phyloP scores from a whole-genome alignment of 2,888 invertebrate genomes.

The Plusia festucae region DNA sequence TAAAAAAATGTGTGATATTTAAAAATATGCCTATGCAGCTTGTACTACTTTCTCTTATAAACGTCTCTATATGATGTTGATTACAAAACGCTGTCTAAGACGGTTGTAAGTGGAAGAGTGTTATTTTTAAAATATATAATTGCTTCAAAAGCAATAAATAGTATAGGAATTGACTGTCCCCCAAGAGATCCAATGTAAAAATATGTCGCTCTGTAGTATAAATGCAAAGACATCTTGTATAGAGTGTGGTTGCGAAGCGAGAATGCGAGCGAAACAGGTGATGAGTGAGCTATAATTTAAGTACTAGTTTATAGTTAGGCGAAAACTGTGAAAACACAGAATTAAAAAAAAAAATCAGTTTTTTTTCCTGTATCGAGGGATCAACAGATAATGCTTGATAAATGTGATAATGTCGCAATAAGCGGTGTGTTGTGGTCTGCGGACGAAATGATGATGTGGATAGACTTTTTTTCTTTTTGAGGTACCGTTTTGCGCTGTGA shows the following conservation, averaged over 20 bases:
- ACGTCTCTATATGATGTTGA: constrained; percentile 32
- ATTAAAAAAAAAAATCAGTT: constrained; percentile 75
- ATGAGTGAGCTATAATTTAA: constrained; percentile 76
- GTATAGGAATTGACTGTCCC: constrained; percentile 85
- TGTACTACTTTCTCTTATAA: constrained; percentile 61
- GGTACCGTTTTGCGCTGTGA: constrained; percentile 60
- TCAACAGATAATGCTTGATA: constrained; percentile 77
- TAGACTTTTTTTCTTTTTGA: constrained; percentile 60
- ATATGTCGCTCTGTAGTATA: constrained; percentile 80
- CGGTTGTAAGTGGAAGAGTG: constrained; percentile 56
- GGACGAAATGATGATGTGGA: constrained; percentile 67
- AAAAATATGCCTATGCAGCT: constrained; percentile 78
- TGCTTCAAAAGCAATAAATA: constrained; percentile 75
- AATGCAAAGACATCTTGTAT: constrained; percentile 75
- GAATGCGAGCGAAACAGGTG: constrained; percentile 71
- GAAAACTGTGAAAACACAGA: constrained; percentile 81
- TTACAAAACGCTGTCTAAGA: constrained; percentile 24
- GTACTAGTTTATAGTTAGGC: constrained; percentile 88
- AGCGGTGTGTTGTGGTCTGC: constrained; percentile 72
- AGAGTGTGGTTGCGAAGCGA: constrained; percentile 67
- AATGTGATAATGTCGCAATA: constrained; percentile 84
- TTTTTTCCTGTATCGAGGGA: constrained; percentile 85
- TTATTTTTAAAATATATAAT: constrained; percentile 58
- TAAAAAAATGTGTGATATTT: constrained; percentile 77
- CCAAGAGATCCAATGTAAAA: constrained; percentile 82